Conservation (phyloP, 2,797 vertebrate species). For the Uromys caudimaculatus region DNA sequence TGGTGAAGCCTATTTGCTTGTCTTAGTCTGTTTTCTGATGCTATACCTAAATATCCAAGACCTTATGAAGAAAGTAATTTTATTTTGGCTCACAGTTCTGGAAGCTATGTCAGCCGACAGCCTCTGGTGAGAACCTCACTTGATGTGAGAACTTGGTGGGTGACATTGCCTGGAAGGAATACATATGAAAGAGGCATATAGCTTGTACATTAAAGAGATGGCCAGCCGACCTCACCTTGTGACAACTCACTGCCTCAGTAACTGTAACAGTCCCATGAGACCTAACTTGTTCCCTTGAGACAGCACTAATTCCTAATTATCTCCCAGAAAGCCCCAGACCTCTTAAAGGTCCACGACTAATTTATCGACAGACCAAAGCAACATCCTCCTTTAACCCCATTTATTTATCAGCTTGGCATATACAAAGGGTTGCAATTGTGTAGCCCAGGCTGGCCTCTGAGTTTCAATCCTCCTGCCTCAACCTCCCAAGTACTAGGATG, state of each 20-base stretch:
- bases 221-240: background rate
- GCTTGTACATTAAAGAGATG: background rate
- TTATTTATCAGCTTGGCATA: background rate
- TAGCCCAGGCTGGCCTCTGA: background rate
- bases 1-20: background rate
- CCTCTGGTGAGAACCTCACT: background rate
- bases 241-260: background rate
- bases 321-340: background rate
- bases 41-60: background rate
- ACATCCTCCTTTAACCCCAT: background rate
- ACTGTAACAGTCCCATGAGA: background rate
- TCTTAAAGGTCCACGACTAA: background rate
- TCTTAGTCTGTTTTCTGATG: background rate
- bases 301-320: background rate
- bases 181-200: background rate
- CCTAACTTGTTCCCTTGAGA: background rate
- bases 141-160: background rate
- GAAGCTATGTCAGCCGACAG: background rate
- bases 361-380: background rate
- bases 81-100: background rate
- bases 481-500: background rate
- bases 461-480: background rate
- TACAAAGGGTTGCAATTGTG: background rate
- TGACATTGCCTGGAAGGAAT: background rate
- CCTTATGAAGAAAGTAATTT: background rate